These are phyloP conservation scores for Blastomussa wellsi DNA, from an alignment of 92 coral and sea anemone genomes.

Conservation along the genomic window DNA sequence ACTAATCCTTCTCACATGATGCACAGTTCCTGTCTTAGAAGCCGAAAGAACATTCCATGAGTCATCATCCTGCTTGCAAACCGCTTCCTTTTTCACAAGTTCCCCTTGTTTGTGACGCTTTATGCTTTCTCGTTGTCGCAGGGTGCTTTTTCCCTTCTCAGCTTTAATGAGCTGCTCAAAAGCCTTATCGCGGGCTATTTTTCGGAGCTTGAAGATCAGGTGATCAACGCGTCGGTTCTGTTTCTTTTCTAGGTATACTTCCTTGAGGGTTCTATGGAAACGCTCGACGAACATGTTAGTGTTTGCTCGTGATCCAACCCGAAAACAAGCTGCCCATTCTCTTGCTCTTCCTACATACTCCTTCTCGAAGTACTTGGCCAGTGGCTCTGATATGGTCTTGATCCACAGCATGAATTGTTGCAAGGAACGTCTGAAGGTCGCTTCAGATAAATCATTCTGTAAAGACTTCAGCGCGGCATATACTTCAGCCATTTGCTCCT, in stretches of 20 bases:
- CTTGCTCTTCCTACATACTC: conserved; percentile 23
- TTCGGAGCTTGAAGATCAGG: conserved; percentile 41
- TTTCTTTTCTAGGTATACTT: conserved; percentile 37
- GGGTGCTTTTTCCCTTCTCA: conserved; percentile 40
- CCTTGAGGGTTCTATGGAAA: conserved; percentile 40
- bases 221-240: conserved; percentile 42
- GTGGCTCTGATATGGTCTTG: too few relatives aligned
- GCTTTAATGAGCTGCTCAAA: conserved; percentile 53
- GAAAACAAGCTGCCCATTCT: conserved; percentile 48
- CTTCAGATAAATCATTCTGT: conserved; percentile 31
- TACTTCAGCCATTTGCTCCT: conserved; percentile 38
- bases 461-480: conserved; percentile 40
- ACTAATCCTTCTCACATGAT: conserved; percentile 1
- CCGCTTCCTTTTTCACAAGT: conserved; percentile 15
- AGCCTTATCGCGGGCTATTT: conserved; percentile 43
- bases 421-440: conserved; percentile 32
- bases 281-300: conserved; percentile 46
- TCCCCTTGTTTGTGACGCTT: conserved; percentile 42
- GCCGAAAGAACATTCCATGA: conserved; percentile 32
- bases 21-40: conserved; percentile 15
- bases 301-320: conserved; percentile 31
- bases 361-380: conserved; percentile 39
- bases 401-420: conserved; percentile 37
- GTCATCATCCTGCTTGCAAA: conserved; percentile 14
- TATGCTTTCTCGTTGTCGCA: conserved; percentile 32